phyloP scores from a whole-genome alignment of 2,888 invertebrate genomes.

The Microctonus aethiopoides region DNA sequence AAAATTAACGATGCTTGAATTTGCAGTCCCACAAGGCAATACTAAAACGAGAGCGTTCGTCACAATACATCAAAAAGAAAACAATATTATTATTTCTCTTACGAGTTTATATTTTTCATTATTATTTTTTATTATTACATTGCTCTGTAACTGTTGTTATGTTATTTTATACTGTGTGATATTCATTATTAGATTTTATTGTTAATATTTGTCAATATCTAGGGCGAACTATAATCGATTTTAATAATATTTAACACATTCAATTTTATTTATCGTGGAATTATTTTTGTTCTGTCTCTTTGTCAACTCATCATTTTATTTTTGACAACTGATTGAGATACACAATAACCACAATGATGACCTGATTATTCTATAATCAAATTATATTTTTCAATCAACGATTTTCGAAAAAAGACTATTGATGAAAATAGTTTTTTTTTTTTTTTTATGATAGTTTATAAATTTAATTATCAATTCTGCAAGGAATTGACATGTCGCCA shows the following conservation, averaged over 20 bases:
- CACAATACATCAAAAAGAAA: background rate
- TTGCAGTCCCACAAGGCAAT: background rate
- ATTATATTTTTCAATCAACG: background rate
- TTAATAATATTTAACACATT: background rate
- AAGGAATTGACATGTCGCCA: background rate
- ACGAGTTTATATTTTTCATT: background rate
- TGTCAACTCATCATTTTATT: too few relatives aligned
- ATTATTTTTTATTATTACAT: background rate
- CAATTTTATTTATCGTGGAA: background rate
- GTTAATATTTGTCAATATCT: background rate
- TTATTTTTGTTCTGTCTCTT: background rate
- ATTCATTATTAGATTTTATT: background rate
- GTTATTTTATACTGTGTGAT: background rate
- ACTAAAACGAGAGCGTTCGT: background rate
- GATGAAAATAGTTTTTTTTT: background rate
- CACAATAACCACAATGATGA: background rate
- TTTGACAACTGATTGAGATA: too few relatives aligned
- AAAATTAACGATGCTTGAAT: conserved; percentile 7
- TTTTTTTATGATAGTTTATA: background rate
- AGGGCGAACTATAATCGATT: background rate
- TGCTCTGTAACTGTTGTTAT: background rate
- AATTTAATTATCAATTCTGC: background rate
- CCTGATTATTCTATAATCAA: background rate
- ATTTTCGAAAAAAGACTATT: background rate
- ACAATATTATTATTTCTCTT: background rate